phyloP scores from a whole-genome alignment of 1,140 invertebrate genomes.

The Procambarus virginalis region DNA sequence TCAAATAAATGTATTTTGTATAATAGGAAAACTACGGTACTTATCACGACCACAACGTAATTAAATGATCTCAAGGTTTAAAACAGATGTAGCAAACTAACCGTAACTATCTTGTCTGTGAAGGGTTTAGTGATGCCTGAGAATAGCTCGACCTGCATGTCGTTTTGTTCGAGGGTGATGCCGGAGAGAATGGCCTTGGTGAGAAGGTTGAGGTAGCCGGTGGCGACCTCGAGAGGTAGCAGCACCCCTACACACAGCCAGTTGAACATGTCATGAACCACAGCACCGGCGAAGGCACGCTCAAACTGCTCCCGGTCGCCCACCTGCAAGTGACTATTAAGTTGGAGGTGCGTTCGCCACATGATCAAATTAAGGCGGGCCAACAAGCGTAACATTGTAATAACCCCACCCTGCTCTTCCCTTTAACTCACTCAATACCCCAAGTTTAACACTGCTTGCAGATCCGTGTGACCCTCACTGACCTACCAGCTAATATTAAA shows the following conservation, averaged over 20 bases:
- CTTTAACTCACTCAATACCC: too few species aligned
- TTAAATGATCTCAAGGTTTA: too few species aligned
- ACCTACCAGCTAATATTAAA: too few species aligned
- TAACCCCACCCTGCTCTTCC: too few species aligned
- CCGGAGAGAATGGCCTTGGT: conserved; percentile 53
- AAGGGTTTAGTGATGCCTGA: conserved; percentile 64
- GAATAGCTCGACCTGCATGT: conserved; percentile 61
- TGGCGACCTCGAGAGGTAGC: conserved; percentile 74
- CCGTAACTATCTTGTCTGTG: conserved; percentile 65
- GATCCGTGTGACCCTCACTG: too few species aligned
- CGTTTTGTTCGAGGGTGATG: conserved; percentile 20
- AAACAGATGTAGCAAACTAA: conserved; percentile 12
- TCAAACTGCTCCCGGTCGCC: conserved; percentile 74
- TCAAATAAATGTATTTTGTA: too few species aligned
- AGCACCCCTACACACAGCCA: conserved; percentile 75
- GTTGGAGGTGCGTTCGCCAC: too few species aligned
- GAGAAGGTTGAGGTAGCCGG: conserved; percentile 66
- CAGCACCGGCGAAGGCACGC: conserved; percentile 75
- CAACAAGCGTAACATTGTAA: too few species aligned
- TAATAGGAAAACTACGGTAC: too few species aligned
- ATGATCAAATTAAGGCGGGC: too few species aligned
- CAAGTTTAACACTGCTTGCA: too few species aligned
- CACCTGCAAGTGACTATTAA: conserved; percentile 54
- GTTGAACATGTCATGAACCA: conserved; percentile 76
- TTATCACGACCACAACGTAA: too few species aligned